phyloP scores from a whole-genome alignment of 2,888 invertebrate species.

The Lasioglossum malachurum region DNA sequence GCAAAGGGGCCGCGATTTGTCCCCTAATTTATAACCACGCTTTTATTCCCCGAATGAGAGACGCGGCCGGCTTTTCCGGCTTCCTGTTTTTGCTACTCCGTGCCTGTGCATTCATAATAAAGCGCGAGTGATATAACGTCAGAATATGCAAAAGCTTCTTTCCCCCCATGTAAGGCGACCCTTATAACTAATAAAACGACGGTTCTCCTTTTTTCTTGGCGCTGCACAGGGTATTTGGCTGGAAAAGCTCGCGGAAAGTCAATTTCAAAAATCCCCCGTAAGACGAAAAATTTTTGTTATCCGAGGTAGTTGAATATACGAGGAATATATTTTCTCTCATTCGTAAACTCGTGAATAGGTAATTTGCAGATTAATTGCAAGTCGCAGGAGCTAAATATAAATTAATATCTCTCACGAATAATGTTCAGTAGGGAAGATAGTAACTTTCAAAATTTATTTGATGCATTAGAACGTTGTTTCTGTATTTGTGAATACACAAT shows the following conservation, averaged over 20 bases:
- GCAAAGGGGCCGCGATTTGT: constrained; percentile 51
- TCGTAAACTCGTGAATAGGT: no score
- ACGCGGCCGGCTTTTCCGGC: constrained; percentile 69
- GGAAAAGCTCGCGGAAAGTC: no score
- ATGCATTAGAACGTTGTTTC: no score
- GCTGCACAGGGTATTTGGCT: background rate
- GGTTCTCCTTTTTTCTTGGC: constrained; percentile 27
- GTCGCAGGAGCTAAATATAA: no score
- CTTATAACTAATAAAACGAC: constrained; percentile 70
- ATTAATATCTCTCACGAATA: no score
- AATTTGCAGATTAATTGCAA: no score
- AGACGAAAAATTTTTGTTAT: no score
- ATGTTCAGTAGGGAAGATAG: background rate
- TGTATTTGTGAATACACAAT: background rate
- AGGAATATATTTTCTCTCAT: no score
- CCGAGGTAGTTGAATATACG: no score
- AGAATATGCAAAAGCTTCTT: constrained; percentile 76
- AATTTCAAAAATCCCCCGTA: no score
- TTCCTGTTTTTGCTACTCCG: constrained; percentile 71
- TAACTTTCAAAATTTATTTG: background rate
- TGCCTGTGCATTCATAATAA: constrained; percentile 71
- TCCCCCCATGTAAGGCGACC: constrained; percentile 63
- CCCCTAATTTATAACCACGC: constrained; percentile 67
- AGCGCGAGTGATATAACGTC: constrained; percentile 71
- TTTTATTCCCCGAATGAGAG: constrained; percentile 67